phyloP scores from a whole-genome alignment of 2,113 vertebrate species.

The Rostratula benghalensis region DNA sequence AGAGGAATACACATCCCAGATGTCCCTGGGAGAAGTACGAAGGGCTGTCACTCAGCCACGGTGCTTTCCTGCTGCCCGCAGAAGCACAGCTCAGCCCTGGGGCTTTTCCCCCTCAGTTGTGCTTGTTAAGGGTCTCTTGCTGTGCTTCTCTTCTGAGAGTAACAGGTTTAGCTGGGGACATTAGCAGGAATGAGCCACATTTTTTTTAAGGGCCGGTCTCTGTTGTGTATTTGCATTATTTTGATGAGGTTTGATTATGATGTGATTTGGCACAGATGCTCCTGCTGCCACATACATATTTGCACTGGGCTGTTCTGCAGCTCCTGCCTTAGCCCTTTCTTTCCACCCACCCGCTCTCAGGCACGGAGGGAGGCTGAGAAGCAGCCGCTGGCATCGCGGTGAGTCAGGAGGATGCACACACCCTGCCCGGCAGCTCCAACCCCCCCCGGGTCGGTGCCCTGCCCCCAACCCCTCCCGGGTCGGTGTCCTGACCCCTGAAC shows the following conservation, averaged over 20 bases:
- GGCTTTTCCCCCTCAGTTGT: accelerated
- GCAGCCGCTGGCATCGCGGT: background rate
- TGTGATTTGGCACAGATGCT: background rate
- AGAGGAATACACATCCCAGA: background rate
- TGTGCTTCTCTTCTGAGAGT: background rate
- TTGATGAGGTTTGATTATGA: background rate
- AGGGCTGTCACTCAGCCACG: background rate
- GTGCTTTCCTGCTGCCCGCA: background rate
- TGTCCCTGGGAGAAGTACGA: background rate
- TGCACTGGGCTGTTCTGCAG: conserved; percentile 4
- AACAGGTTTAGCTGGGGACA: background rate
- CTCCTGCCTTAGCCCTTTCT: conserved; percentile 1
- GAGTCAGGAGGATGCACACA: conserved; percentile 31
- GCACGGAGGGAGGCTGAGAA: background rate
- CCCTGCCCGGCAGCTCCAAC: conserved; percentile 25
- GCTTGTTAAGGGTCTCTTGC: background rate
- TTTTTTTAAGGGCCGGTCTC: background rate
- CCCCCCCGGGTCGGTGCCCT: background rate
- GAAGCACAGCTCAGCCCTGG: background rate
- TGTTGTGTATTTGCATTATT: background rate
- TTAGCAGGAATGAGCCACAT: accelerated
- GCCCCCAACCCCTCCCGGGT: background rate
- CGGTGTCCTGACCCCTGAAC: background rate
- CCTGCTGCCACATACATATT: background rate
- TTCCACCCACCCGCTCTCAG: background rate